Evolutionary conservation across 2,113 vertebrate species (phyloP), one percentile per base, ranked within the genome.

Genomic region (Zosterops japonicus): DNA sequence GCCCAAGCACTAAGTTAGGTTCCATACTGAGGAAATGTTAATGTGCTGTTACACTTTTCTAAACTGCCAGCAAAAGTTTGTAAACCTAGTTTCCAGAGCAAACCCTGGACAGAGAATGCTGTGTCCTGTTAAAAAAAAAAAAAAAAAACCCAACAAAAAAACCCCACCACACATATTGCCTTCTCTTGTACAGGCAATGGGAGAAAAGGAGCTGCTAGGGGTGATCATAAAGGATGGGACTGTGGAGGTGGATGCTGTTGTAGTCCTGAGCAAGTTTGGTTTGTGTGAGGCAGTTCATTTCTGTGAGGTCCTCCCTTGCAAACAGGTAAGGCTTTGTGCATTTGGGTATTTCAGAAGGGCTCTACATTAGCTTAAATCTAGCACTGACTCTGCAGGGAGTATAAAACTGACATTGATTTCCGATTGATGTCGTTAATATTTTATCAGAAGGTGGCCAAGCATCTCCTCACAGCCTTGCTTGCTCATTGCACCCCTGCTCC

Each of bases 11-110:
- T 7, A 80, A 70, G 56, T 74, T 69, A 90, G 49, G 29, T 59
- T 61, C 14, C 3, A 7, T 29, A 31, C 20, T 19, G 31, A 92
- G 44, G 63, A 77, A 91, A 84, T 29, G 28, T 52, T 88, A 92
- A 87, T 47, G 72, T 18, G 28, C 69, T 67, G 53, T 63, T 81
- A 47, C n/a, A 39, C 72, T 93, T 95, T 88, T 36, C 64, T 74
- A 88, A 82, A 84, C 57, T 74, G 78, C 22, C 50, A 91, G 81
- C 20, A 83, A 23, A 92, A 65, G 79, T 97, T 95, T 94, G 82
- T 87, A 90, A 93, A 55, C 52, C 8, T n/a, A 9, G 8, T 80
- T 96, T 89, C 61, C 78, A 77, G 52, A 74, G 55, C 46, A 63
- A 35, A 74, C 41, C 35, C 12, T 63, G 31, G 82, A 94, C 69